Evolutionary conservation across 2,888 invertebrate species (phyloP).

Genomic region (Brenthis hecate): DNA sequence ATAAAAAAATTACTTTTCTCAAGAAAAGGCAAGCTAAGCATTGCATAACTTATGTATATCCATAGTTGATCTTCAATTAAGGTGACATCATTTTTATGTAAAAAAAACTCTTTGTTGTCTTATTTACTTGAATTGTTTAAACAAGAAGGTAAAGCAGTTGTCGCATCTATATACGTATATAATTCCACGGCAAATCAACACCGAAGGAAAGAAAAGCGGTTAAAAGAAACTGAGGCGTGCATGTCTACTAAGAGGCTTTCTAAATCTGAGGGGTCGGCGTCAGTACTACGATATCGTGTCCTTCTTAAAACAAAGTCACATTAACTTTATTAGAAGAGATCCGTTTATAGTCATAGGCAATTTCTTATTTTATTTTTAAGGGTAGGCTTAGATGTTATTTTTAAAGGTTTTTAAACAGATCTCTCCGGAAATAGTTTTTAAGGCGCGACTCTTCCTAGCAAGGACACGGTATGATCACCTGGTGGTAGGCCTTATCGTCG

Average conservation of each 20-base stretch:
- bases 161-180: constrained; percentile 57
- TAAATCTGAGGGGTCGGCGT: constrained; percentile 65
- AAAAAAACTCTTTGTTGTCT: neutral
- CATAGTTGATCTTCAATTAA: too few species aligned
- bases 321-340: constrained; percentile 13
- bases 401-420: constrained; percentile 4
- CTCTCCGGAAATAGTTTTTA: constrained; percentile 6
- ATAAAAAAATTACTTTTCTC: neutral
- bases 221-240: constrained; percentile 79
- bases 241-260: constrained; percentile 74
- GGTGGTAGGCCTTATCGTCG: constrained; percentile 77
- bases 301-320: constrained; percentile 19
- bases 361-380: neutral
- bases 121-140: neutral
- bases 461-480: constrained; percentile 61
- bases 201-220: constrained; percentile 65
- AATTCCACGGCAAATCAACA: constrained; percentile 48
- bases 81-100: neutral
- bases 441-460: constrained; percentile 15
- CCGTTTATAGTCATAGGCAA: neutral
- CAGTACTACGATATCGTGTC: constrained; percentile 62
- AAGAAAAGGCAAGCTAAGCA: constrained; percentile 24
- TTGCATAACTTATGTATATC: constrained; percentile 8
- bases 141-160: constrained; percentile 35
- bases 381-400: neutral